phyloP scores from a whole-genome alignment of 2,113 vertebrate species.

The Myiopsitta monachus region DNA sequence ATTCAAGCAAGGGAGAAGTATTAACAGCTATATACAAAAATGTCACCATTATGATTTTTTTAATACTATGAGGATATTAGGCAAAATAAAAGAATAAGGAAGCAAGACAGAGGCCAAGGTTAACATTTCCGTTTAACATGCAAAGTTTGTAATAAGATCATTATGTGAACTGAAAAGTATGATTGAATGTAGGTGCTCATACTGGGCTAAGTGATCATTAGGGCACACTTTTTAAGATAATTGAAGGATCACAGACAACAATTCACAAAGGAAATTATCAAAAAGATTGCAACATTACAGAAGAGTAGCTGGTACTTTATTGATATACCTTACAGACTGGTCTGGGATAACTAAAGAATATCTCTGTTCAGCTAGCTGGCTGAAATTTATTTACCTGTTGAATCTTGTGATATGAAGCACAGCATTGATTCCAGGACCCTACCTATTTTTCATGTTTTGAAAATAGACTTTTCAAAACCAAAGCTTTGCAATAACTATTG shows the following conservation, averaged over 20 bases:
- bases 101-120: background rate
- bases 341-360: background rate
- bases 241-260: background rate
- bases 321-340: background rate
- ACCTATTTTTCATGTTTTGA: background rate
- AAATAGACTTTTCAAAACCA: background rate
- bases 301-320: background rate
- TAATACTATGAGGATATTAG: background rate
- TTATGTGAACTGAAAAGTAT: background rate
- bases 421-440: background rate
- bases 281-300: background rate
- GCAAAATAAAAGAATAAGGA: background rate
- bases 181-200: background rate
- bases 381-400: background rate
- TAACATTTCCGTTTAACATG: background rate
- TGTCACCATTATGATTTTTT: background rate
- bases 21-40: background rate
- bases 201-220: background rate
- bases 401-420: background rate
- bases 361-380: background rate
- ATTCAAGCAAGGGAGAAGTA: background rate
- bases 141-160: background rate
- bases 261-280: background rate
- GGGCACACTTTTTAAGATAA: background rate
- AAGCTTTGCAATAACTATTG: background rate